Evolutionary conservation across 2,797 vertebrate genomes (phyloP), one percentile per base, ranked within the genome.

Genomic region (Neosilurus mollespiculum): DNA sequence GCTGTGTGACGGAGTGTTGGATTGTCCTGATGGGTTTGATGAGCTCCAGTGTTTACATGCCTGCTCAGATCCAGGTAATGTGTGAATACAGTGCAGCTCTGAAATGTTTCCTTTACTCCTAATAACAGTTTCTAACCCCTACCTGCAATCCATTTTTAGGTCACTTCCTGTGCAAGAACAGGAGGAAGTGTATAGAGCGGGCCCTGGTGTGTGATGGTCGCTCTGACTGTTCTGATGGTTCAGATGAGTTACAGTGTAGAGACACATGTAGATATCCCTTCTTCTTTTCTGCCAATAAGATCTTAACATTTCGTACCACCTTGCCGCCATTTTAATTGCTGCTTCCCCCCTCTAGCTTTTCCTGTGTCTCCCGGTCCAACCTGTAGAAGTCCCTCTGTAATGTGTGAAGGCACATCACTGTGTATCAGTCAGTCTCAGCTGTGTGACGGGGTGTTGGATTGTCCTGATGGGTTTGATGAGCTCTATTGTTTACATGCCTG

Each of bases 391-490:
- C 93, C 94, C 0, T 94, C 93, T 30, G 62, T 95, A 37, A 88
- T 49, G 61, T 95, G 94, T 87, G 86, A 0, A 6, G 90, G 94
- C 0, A 91, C 91, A 58, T 87, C 86, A 0, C 88, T 89, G 49
- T 95, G 94, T 0, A 80, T 96, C 30, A 84, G 89, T 16, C 87
- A 73, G 20, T 92, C 90, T 85, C 94, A 93, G 95, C 87, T 91
- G 84, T 96, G 96, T 26, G 96, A 96, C 1, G 92, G 92, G 0
- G 59, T 86, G 3, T 4, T 72, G 0, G 95, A 96, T 92, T 96
- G 96, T 18, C 15, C 87, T 0, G 95, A 97, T 69, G 95, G 95
- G 58, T 96, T 92, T 9, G 96, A 98, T 79, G 96, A 98, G 86
- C 89, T 94, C 0, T 86, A 89, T 3, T 95, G 93, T 24, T 14